Evolutionary conservation across 2,888 invertebrate genomes (phyloP).

Genomic region (Lasioglossum calceatum): DNA sequence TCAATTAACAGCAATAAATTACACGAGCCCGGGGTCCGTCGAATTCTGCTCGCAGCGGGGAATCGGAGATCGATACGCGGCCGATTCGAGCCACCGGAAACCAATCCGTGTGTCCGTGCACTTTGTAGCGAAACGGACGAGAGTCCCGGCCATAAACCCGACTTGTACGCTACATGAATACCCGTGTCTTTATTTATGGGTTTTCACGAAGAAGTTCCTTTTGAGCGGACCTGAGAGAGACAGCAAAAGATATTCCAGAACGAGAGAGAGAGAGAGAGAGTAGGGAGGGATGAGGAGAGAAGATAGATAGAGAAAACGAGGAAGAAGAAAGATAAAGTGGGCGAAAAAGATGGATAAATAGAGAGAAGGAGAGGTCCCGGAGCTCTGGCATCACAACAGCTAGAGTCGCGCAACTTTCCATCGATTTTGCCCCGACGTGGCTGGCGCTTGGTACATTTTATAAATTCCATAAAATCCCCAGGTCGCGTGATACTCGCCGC

Average conservation of each 20-base stretch:
- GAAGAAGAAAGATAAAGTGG: background rate
- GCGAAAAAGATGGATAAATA: background rate
- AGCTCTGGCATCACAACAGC: constrained; percentile 50
- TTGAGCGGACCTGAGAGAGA: constrained; percentile 52
- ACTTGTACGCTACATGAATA: constrained; percentile 71
- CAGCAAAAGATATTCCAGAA: background rate
- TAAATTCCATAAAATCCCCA: constrained; percentile 56
- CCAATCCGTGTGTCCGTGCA: constrained; percentile 35
- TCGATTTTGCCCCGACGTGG: constrained; percentile 55
- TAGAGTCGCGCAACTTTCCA: constrained; percentile 59
- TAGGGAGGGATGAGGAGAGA: too few species aligned
- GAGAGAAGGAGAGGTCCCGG: background rate
- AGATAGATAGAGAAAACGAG: too few species aligned
- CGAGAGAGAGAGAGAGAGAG: background rate
- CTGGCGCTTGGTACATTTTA: constrained; percentile 46
- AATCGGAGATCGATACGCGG: constrained; percentile 19
- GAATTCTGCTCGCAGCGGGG: background rate
- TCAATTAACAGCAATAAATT: constrained; percentile 25
- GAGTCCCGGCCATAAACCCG: constrained; percentile 61
- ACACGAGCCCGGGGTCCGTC: background rate
- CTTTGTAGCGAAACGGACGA: constrained; percentile 28
- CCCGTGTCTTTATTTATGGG: constrained; percentile 75
- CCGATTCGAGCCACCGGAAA: constrained; percentile 1
- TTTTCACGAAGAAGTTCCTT: constrained; percentile 70
- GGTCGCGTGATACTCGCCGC: constrained; percentile 18